A percentile compares a stretch with the other conserved stretches of the same genome.
These are phyloP conservation scores for Cydia amplana DNA, from an alignment of 1,140 invertebrate genomes.

Conservation along the genomic window DNA sequence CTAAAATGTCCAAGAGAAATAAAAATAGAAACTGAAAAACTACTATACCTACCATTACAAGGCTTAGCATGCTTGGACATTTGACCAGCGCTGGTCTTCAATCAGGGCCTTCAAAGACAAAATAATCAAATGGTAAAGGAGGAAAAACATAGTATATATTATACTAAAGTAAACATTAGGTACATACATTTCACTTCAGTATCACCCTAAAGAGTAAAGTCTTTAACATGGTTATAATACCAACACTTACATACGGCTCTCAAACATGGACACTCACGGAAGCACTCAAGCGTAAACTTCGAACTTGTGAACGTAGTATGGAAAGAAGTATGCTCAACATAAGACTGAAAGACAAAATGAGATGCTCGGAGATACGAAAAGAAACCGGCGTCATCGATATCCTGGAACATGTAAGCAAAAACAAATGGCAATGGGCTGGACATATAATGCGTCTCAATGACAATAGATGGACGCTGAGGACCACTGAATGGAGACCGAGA, in stretches of 20 bases:
- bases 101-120: no score
- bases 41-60: no score
- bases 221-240: neutral
- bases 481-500: neutral
- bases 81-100: no score
- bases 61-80: no score
- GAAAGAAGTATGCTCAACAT: neutral
- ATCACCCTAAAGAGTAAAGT: neutral
- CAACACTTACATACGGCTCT: neutral
- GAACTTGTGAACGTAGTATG: neutral
- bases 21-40: no score
- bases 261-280: neutral
- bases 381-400: neutral
- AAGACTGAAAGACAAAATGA: constrained; percentile 2
- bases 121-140: no score
- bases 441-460: neutral
- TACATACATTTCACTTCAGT: neutral
- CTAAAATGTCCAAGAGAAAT: no score
- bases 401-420: neutral
- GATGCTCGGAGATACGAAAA: neutral
- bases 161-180: no score
- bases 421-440: neutral
- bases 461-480: neutral
- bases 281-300: neutral
- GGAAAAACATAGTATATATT: no score